Conservation (phyloP, 2,113 vertebrate species). For the Apteryx mantelli region DNA sequence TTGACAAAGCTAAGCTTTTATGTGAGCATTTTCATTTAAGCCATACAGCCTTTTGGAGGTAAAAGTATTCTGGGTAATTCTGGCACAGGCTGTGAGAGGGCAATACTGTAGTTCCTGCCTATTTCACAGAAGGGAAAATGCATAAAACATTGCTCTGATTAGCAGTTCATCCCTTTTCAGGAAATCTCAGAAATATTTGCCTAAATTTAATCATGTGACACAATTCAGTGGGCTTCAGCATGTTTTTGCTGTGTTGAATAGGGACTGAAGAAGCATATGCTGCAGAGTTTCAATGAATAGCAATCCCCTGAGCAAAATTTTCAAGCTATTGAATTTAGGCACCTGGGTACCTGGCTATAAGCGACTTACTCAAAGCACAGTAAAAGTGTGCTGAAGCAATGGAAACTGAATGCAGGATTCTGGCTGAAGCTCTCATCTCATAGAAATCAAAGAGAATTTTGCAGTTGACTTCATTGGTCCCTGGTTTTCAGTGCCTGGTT, state of each 20-base stretch:
- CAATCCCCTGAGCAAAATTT: not conserved
- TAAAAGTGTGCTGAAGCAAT: not conserved
- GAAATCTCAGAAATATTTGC: not conserved
- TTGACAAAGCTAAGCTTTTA: not conserved
- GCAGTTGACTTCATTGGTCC: not conserved
- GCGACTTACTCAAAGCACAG: not conserved
- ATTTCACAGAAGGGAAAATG: not conserved
- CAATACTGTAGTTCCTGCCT: not conserved
- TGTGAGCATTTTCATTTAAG: not conserved
- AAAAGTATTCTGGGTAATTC: not conserved
- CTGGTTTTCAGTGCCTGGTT: not conserved
- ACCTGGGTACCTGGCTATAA: not conserved
- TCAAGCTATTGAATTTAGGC: not conserved
- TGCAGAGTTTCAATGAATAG: not conserved
- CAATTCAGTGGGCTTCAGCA: not conserved
- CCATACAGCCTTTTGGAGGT: not conserved
- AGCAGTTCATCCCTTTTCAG: not conserved
- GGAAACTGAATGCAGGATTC: not conserved
- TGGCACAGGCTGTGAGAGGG: not conserved
- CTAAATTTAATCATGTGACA: not conserved
- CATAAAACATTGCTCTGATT: not conserved
- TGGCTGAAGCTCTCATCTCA: not conserved
- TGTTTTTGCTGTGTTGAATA: not conserved
- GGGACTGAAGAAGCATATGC: not conserved
- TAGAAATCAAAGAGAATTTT: not conserved